These are phyloP conservation scores for Dromas ardeola DNA, from an alignment of 2,113 vertebrate species.

Conservation along the genomic window DNA sequence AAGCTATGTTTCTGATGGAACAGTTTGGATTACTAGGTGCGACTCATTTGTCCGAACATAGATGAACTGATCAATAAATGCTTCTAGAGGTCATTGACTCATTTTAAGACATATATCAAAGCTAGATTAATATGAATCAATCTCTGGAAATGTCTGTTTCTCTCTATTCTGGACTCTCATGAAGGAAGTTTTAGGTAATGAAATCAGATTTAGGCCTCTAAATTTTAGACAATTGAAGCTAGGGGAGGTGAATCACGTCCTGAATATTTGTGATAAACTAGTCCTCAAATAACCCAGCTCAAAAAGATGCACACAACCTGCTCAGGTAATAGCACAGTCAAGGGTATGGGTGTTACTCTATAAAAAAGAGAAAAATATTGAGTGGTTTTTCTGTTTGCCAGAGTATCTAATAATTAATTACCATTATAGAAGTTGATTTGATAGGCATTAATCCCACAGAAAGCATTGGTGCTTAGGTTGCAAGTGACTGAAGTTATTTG, in stretches of 20 bases:
- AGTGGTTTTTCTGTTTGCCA: rapidly evolving
- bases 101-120: constrained; percentile 3
- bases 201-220: not conserved
- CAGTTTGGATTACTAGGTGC: not conserved
- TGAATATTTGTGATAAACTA: not conserved
- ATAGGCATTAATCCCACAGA: not conserved
- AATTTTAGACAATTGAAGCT: not conserved
- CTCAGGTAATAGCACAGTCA: not conserved
- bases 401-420: not conserved
- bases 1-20: not conserved
- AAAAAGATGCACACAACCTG: not conserved
- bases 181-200: not conserved
- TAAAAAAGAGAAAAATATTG: not conserved
- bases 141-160: not conserved
- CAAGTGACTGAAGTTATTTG: not conserved
- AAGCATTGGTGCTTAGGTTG: not conserved
- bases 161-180: not conserved
- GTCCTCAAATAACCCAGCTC: not conserved
- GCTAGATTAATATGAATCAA: not conserved
- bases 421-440: not conserved
- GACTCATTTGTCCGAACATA: not conserved
- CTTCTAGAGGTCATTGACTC: not conserved
- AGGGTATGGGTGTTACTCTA: not conserved
- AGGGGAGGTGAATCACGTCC: not conserved
- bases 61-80: constrained; percentile 5